Base-by-base conservation (phyloP, 2,888 invertebrate genomes). In the Chromoteleia sp. region DNA sequence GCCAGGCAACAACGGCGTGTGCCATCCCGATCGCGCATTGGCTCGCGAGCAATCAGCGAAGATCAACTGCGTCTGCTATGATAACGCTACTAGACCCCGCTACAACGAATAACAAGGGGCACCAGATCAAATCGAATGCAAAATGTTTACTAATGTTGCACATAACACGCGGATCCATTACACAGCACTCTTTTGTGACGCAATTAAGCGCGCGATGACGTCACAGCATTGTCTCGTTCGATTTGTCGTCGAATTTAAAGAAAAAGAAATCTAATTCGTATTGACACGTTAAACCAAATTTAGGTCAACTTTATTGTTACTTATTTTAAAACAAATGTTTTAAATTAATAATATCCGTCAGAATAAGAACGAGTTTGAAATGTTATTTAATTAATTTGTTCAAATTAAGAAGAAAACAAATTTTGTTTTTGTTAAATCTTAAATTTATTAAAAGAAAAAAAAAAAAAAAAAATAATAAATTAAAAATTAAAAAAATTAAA, bases 1-100 rank as follows among this genome's bases (percentile, higher is more conserved):
- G 73, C 52, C 68, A 67, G 48, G 56, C 74, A 74, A 50, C 73
- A 61, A 56, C 68, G 68, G 79, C 79, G 73, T 80, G 79, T 80
- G 79, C 79, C 74, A 29, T 67, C 67, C 45, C 65, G 50, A 52
- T 36, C 67, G 71, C 52, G 71, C 73, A 79, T 73, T 68, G 73
- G 73, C 73, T 73, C 59, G 59, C 73, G 79, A 67, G 45, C 54
- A 78, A 78, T 78, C 71, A 71, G 39, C 71, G 43, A 14, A 12
- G 56, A 71, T 58, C 33, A 63, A 39, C 52, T 43, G 45, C 15
- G 19, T 29, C 29, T 39, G 58, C 43, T 2, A 25, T 50, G 39
- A 45, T 33, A 59, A 61, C 21, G 33, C 39, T 2, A 21, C 39
- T 2, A 21, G 12, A 39, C 5, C 39, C 14, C 21, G 19, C 14